Evolutionary conservation across 2,797 vertebrate species (phyloP).

Genomic region (Sylvilagus floridanus): DNA sequence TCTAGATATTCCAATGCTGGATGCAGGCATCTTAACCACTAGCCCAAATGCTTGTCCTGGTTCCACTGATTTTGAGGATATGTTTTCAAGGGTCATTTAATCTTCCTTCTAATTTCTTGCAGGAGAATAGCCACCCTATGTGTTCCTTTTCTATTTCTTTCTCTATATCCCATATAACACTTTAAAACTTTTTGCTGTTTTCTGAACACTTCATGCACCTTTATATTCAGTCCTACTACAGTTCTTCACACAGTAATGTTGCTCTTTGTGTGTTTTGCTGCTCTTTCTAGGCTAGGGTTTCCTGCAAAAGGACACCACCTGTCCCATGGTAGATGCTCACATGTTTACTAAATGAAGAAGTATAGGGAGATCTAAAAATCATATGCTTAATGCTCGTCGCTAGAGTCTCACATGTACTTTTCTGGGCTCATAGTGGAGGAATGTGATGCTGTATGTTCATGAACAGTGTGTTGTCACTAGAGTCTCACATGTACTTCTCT

Average conservation of each 20-base stretch:
- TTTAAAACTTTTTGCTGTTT: conserved; percentile 18
- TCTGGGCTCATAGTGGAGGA: background rate
- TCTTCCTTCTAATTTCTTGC: background rate
- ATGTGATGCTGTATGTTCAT: background rate
- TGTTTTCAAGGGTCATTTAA: conserved; percentile 1
- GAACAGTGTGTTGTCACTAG: background rate
- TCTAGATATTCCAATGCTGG: no score
- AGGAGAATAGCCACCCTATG: background rate
- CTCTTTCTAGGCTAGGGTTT: background rate
- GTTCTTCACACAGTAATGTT: background rate
- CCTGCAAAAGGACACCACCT: background rate
- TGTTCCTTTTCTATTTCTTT: background rate
- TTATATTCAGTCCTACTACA: background rate
- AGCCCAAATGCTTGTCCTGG: background rate
- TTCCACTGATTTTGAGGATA: background rate
- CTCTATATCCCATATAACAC: background rate
- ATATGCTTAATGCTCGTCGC: background rate
- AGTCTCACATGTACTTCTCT: background rate
- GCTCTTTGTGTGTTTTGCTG: background rate
- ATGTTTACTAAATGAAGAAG: conserved; percentile 8
- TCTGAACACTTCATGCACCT: background rate
- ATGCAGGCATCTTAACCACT: no score
- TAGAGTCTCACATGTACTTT: background rate
- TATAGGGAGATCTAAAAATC: background rate
- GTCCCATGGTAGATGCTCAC: background rate